phyloP scores from a whole-genome alignment of 2,888 invertebrate genomes.

The Agriopis leucophaearia region DNA sequence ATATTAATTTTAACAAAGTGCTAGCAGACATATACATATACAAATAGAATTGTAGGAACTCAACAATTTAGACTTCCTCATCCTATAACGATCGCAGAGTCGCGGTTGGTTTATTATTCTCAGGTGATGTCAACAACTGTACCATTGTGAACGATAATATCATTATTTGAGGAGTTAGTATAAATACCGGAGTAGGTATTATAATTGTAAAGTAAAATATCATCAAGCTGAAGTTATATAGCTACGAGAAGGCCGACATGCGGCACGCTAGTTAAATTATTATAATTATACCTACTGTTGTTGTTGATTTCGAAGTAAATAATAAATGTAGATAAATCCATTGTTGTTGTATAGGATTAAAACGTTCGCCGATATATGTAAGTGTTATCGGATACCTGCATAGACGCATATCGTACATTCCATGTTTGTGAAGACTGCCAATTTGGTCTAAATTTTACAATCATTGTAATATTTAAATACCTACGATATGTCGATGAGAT shows the following conservation, averaged over 20 bases:
- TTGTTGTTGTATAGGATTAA: conserved; percentile 83
- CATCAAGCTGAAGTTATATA: conserved; percentile 41
- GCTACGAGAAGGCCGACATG: conserved; percentile 38
- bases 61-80: conserved; percentile 69
- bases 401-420: conserved; percentile 87
- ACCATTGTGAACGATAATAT: conserved; percentile 38
- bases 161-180: conserved; percentile 43
- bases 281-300: conserved; percentile 59
- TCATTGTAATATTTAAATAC: conserved; percentile 80
- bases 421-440: conserved; percentile 86
- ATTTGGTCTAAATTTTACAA: conserved; percentile 87
- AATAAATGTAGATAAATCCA: conserved; percentile 70
- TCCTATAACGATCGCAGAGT: conserved; percentile 61
- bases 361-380: conserved; percentile 80
- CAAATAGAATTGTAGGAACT: conserved; percentile 53
- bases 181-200: conserved; percentile 34
- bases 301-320: conserved; percentile 73
- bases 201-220: conserved; percentile 43
- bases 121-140: conserved; percentile 30
- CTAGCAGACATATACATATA: background rate
- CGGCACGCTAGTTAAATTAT: conserved; percentile 47
- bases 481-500: conserved; percentile 84
- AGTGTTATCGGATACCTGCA: conserved; percentile 85
- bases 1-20: too few relatives aligned
- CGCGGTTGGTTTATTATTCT: conserved; percentile 46